Evolutionary conservation across 2,888 invertebrate genomes (phyloP).

Genomic region (Exocentrus adspersus): DNA sequence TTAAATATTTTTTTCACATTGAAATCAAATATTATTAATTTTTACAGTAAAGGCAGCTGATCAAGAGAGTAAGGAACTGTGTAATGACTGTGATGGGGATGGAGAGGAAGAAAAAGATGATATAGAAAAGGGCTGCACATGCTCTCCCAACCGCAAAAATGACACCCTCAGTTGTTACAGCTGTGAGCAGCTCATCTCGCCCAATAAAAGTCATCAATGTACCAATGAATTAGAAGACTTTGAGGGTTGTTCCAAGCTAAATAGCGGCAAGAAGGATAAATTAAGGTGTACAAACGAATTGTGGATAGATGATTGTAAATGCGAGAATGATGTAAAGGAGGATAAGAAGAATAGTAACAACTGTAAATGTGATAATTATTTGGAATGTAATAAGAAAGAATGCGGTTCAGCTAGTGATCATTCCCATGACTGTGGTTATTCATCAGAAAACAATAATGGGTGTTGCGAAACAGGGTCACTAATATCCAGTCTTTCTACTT

Average conservation of each 20-base stretch:
- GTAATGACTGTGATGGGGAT: conserved; percentile 60
- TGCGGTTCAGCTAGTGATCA: conserved; percentile 74
- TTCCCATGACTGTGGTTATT: conserved; percentile 88
- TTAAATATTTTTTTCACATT: background rate
- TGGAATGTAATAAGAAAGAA: conserved; percentile 60
- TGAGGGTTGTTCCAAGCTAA: conserved; percentile 30
- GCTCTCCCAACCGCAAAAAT: conserved; percentile 32
- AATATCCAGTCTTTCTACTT: conserved; percentile 82
- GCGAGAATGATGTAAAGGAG: conserved; percentile 52
- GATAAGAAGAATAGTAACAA: conserved; percentile 46
- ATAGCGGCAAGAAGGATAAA: conserved; percentile 49
- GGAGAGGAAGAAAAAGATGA: conserved; percentile 48
- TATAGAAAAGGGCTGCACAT: conserved; percentile 48
- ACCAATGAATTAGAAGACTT: conserved; percentile 24
- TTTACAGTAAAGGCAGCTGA: conserved; percentile 56
- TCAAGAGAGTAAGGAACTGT: conserved; percentile 60
- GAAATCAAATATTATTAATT: background rate
- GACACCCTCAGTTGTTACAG: conserved; percentile 41
- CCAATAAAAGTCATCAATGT: conserved; percentile 19
- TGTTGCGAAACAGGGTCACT: conserved; percentile 74
- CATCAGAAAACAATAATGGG: conserved; percentile 83
- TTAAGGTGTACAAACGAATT: conserved; percentile 53
- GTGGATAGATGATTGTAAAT: conserved; percentile 58
- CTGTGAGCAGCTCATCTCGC: conserved; percentile 42
- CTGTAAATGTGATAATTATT: conserved; percentile 59